Base-by-base conservation (phyloP, 2,113 vertebrate genomes). In the Carollia perspicillata region DNA sequence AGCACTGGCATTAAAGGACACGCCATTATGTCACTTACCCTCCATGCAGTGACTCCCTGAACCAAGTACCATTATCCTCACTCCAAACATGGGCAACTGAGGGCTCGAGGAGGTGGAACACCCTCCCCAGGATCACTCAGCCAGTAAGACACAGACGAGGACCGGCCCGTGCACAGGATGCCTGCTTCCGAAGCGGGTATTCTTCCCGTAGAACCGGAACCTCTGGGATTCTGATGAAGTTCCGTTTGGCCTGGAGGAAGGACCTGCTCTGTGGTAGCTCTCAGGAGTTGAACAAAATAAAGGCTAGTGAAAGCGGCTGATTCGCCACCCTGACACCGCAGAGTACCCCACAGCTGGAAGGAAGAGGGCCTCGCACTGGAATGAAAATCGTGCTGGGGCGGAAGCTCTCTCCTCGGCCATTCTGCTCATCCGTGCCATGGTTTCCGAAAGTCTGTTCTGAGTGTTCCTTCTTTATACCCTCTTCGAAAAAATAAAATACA, bases 141-240 rank as follows among this genome's bases (percentile, higher is more conserved):
- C 58, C 85, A 75, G 68, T 35, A 47, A 84, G 35, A 33, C 83
- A 79, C 26, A 26, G 23, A 28, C 9, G 58, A 60, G 58, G 58
- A 60, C 58, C 3, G 23, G 58, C 23, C 0, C 10, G 28, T 11
- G 2, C 60, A 30, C 16, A 33, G 42, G 30, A 74, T 83, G 44
- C 20, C 58, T 63, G 84, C 40, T 63, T 71, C 75, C 30, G 22
- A 69, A 68, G 51, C 89, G 33, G 77, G 60, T 81, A 40, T 42
- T 92, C 72, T 94, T 95, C 68, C 92, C 75, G 23, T 95, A 69
- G 69, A 44, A 22, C 17, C 13, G 51, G 58, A 97, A 95, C 86
- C 92, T 51, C 68, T 58, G 87, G 84, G 95, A 95, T 94, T 85
- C 75, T 74, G 71, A n/a, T 90, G 93, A 23, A 84, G 49, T 93